phyloP scores from a whole-genome alignment of 2,113 vertebrate genomes.

The Hippoglossus stenolepis region DNA sequence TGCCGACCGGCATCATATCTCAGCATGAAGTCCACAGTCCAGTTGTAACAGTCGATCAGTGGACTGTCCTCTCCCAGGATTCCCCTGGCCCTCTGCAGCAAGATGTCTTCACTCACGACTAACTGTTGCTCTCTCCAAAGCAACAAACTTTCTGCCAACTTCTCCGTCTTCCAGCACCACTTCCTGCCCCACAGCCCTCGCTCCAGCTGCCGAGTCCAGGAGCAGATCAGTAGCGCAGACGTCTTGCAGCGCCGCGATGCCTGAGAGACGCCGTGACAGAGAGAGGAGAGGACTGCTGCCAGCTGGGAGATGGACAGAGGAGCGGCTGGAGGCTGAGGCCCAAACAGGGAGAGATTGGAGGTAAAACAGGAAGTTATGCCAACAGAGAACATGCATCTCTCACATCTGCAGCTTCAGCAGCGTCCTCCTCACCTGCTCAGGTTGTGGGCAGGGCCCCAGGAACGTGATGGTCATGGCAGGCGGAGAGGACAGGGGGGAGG shows the following conservation, averaged over 20 bases:
- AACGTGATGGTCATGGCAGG: slow-evolving; percentile 68
- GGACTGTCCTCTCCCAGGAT: slow-evolving; percentile 22
- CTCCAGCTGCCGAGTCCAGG: slow-evolving; percentile 6
- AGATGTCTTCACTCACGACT: slow-evolving; percentile 4
- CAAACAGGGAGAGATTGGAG: background rate
- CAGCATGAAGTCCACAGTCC: slow-evolving; percentile 61
- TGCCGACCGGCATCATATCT: slow-evolving; percentile 35
- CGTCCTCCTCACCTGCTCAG: slow-evolving; percentile 24
- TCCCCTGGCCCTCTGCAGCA: slow-evolving; percentile 36
- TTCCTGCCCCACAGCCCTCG: background rate
- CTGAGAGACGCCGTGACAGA: slow-evolving; percentile 37
- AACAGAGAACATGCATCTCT: background rate
- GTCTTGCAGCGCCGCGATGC: fast-evolving
- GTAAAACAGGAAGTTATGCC: background rate
- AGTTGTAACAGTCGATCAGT: slow-evolving; percentile 18
- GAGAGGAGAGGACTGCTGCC: background rate
- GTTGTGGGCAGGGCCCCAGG: slow-evolving; percentile 7
- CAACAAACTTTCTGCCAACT: slow-evolving; percentile 54
- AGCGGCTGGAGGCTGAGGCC: background rate
- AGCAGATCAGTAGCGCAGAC: fast-evolving
- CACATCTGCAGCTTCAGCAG: background rate
- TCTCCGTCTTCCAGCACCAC: slow-evolving; percentile 56
- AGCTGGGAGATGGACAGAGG: slow-evolving; percentile 40
- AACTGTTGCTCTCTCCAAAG: slow-evolving; percentile 61
- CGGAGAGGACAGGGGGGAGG: slow-evolving; percentile 7